These are phyloP conservation scores for Limonius californicus DNA, from an alignment of 1,140 invertebrate species.

Conservation along the genomic window DNA sequence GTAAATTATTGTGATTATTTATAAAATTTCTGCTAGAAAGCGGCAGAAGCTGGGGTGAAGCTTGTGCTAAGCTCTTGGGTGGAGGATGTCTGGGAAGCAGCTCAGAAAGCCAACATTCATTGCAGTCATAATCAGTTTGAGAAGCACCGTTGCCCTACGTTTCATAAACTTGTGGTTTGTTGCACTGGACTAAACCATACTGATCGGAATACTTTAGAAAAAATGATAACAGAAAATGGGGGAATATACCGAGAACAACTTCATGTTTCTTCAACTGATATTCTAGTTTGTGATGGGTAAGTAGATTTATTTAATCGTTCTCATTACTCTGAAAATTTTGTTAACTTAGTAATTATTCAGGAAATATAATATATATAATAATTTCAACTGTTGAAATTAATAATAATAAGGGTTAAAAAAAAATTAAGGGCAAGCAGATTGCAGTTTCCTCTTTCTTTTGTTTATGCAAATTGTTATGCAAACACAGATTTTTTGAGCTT, in stretches of 20 bases:
- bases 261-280: slow-evolving; percentile 51
- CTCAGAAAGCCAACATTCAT: slow-evolving; percentile 56
- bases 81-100: slow-evolving; percentile 70
- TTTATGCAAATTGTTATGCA: too few relatives aligned
- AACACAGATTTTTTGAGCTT: too few relatives aligned
- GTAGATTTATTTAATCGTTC: too few relatives aligned
- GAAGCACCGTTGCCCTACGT: slow-evolving; percentile 68
- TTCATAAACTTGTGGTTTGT: slow-evolving; percentile 74
- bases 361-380: too few relatives aligned
- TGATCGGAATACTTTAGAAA: slow-evolving; percentile 67
- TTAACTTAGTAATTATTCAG: too few relatives aligned
- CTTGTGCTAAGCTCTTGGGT: slow-evolving; percentile 81
- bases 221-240: slow-evolving; percentile 69
- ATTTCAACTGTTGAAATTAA: too few relatives aligned
- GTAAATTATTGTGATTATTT: neutral
- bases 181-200: slow-evolving; percentile 65
- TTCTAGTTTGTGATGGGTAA: slow-evolving; percentile 52
- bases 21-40: slow-evolving; percentile 53
- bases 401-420: too few relatives aligned
- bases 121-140: slow-evolving; percentile 63
- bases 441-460: too few relatives aligned
- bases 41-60: slow-evolving; percentile 64
- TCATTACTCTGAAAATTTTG: too few relatives aligned
- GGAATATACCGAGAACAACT: slow-evolving; percentile 57
- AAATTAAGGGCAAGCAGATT: too few relatives aligned